phyloP scores from a whole-genome alignment of 2,113 vertebrate genomes.

The Brachyistius frenatus region DNA sequence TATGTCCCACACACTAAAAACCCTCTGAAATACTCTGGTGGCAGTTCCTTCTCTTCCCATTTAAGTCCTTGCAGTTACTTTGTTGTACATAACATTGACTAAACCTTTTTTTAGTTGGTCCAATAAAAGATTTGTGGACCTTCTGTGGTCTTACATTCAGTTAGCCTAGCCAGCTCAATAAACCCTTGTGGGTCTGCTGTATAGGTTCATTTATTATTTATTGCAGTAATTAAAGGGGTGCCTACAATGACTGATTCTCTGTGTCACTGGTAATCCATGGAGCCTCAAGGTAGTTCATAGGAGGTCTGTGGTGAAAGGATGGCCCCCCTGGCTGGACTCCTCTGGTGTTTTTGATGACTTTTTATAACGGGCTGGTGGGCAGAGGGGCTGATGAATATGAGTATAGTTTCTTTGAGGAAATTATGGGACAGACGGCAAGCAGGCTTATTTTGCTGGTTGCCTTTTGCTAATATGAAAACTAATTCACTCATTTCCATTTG shows the following conservation, averaged over 20 bases:
- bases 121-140: slow-evolving; percentile 23
- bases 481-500: too few species aligned
- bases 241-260: slow-evolving; percentile 66
- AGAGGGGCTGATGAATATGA: not conserved
- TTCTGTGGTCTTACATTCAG: slow-evolving; percentile 38
- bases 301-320: slow-evolving; percentile 41
- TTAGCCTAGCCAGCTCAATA: slow-evolving; percentile 44
- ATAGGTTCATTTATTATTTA: slow-evolving; percentile 71
- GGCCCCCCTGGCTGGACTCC: slow-evolving; percentile 2
- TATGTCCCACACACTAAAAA: not conserved
- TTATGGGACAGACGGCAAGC: too few species aligned
- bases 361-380: slow-evolving; percentile 5
- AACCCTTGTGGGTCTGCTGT: slow-evolving; percentile 45
- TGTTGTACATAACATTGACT: slow-evolving; percentile 14
- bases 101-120: slow-evolving; percentile 23
- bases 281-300: slow-evolving; percentile 42
- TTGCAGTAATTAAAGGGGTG: slow-evolving; percentile 71
- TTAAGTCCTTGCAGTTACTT: slow-evolving; percentile 34
- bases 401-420: not conserved
- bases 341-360: slow-evolving; percentile 21
- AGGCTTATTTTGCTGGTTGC: too few species aligned
- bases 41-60: not conserved
- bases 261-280: slow-evolving; percentile 60
- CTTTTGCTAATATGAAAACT: too few species aligned
- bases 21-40: slow-evolving; percentile 6